A percentile compares a stretch with the other conserved stretches of the same genome.
Evolutionary conservation across 2,113 vertebrate species (phyloP).

Genomic region (Pavo muticus): DNA sequence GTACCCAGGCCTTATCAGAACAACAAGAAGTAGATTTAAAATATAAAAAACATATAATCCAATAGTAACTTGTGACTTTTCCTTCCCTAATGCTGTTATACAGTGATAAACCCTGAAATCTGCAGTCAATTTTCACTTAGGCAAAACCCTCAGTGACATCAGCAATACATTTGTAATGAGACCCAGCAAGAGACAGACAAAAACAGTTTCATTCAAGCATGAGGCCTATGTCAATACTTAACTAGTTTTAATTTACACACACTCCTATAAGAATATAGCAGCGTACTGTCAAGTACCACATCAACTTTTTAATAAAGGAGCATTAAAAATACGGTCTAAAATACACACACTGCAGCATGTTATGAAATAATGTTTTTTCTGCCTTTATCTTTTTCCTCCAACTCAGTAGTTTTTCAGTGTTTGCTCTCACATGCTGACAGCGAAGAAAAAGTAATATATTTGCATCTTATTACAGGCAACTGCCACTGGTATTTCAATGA

Average conservation of each 20-base stretch:
- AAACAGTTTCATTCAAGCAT: background rate
- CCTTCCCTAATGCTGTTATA: background rate
- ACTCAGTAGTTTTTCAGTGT: background rate
- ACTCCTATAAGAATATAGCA: background rate
- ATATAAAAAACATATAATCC: background rate
- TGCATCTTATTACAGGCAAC: background rate
- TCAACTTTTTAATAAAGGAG: background rate
- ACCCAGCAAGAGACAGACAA: background rate
- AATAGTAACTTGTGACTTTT: background rate
- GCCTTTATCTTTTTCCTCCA: background rate
- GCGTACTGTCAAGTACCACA: background rate
- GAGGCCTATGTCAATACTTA: background rate
- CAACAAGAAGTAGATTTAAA: background rate
- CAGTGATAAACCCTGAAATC: background rate
- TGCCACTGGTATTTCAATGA: background rate
- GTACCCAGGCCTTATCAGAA: background rate
- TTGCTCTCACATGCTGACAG: background rate
- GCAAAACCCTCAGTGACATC: background rate
- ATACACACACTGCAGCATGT: background rate
- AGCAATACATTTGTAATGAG: background rate
- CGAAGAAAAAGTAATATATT: background rate
- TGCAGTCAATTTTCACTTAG: background rate
- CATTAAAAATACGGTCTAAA: background rate
- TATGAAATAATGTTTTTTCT: background rate
- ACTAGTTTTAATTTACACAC: background rate